Conservation (phyloP, 2,113 vertebrate species). For the Oncorhynchus kisutch region DNA sequence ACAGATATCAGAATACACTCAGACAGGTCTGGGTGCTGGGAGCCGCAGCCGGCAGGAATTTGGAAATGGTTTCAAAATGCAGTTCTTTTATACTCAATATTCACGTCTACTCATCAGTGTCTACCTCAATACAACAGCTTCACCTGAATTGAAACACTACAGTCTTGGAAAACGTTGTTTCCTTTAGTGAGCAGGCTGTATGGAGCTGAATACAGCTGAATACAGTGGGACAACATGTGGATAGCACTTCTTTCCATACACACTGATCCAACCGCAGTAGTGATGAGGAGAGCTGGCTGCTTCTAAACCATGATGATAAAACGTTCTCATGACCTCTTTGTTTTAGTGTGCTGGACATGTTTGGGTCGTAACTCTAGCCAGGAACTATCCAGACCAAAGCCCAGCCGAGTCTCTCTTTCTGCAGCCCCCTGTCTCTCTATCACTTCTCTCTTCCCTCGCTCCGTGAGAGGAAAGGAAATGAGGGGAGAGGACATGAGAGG, state of each 20-base stretch:
- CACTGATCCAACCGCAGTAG: no score
- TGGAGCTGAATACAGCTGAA: background rate
- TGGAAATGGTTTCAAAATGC: background rate
- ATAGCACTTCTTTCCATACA: constrained; percentile 13
- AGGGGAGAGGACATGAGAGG: background rate
- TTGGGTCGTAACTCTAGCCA: constrained; percentile 63
- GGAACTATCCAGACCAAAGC: constrained; percentile 59
- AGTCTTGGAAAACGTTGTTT: background rate
- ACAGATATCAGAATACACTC: constrained; percentile 10
- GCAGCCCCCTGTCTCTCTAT: background rate
- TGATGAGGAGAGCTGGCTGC: constrained; percentile 4
- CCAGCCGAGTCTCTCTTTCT: constrained; percentile 28
- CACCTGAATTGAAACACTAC: background rate
- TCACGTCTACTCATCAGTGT: background rate
- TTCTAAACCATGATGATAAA: constrained; percentile 52
- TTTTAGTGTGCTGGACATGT: constrained; percentile 55
- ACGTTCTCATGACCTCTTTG: constrained; percentile 67
- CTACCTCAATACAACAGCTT: background rate
- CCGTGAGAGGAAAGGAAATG: background rate
- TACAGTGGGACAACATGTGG: background rate
- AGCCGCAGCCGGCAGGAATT: constrained; percentile 4
- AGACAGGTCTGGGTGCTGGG: constrained; percentile 30
- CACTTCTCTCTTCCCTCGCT: no score
- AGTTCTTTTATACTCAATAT: no score
- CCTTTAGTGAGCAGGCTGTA: background rate